Percentiles rank a stretch among this genome's conserved stretches.
Evolutionary conservation across 2,113 vertebrate species (phyloP).

Genomic region (Tinamus guttatus): DNA sequence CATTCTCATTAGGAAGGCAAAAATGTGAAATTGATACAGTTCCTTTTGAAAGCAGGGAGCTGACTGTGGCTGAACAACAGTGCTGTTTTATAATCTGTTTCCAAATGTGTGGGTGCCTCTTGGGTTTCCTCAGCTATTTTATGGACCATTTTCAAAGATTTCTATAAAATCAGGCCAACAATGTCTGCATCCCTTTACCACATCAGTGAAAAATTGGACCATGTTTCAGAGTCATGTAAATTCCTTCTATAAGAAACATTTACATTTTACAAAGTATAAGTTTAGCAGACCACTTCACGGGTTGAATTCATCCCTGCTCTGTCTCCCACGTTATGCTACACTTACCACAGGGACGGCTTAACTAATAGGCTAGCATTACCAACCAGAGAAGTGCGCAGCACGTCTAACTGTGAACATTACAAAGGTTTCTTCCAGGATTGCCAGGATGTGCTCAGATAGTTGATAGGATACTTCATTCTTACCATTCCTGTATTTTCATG

Average conservation of each 20-base stretch:
- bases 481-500: neutral
- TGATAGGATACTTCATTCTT: conserved; percentile 36
- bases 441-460: neutral
- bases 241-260: conserved; percentile 67
- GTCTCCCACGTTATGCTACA: neutral
- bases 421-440: conserved; percentile 33
- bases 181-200: conserved; percentile 73
- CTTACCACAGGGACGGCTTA: neutral
- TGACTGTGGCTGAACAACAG: conserved; percentile 66
- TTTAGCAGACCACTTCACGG: conserved; percentile 43
- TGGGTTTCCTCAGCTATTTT: conserved; percentile 80
- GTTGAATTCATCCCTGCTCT: neutral
- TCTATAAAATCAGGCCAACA: conserved; percentile 64
- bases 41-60: conserved; percentile 66
- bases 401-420: neutral
- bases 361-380: neutral
- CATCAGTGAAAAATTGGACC: conserved; percentile 72
- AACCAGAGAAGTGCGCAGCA: neutral
- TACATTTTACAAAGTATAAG: conserved; percentile 66
- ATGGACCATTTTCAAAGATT: conserved; percentile 77
- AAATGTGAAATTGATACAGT: conserved; percentile 74
- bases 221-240: conserved; percentile 60
- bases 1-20: conserved; percentile 73
- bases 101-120: conserved; percentile 81
- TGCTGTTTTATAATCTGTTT: conserved; percentile 80